Evolutionary conservation across 2,113 vertebrate genomes (phyloP).

Genomic region (Dinomys branickii): DNA sequence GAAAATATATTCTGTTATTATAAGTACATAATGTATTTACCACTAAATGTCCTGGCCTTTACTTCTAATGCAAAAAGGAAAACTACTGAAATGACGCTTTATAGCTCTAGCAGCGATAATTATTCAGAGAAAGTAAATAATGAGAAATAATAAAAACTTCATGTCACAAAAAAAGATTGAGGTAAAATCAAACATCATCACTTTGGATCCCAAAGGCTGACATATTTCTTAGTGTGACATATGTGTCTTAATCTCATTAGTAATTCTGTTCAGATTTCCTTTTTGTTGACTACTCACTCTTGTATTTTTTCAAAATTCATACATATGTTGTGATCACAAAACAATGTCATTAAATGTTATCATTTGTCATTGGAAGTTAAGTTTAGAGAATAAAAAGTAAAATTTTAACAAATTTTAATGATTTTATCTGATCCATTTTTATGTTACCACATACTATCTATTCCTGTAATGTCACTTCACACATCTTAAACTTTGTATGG

Average conservation of each 20-base stretch:
- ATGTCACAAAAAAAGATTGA: neutral
- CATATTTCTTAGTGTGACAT: neutral
- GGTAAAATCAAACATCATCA: neutral
- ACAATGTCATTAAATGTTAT: neutral
- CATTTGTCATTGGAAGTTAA: neutral
- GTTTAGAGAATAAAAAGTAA: neutral
- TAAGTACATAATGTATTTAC: neutral
- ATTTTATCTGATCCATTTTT: neutral
- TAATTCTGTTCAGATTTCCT: neutral
- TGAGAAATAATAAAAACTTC: neutral
- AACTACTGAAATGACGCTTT: neutral
- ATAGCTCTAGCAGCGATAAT: neutral
- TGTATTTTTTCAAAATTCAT: neutral
- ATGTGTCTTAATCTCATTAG: neutral
- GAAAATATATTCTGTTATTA: neutral
- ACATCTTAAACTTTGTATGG: neutral
- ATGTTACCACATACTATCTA: neutral
- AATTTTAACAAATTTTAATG: neutral
- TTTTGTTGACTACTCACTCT: neutral
- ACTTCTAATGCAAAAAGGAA: neutral
- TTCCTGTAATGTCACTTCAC: neutral
- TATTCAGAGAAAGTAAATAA: neutral
- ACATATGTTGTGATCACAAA: neutral
- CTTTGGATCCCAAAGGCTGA: neutral
- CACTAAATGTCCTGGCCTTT: neutral